Conservation (phyloP, 2,888 invertebrate species). For the Priocnemis perturbator region DNA sequence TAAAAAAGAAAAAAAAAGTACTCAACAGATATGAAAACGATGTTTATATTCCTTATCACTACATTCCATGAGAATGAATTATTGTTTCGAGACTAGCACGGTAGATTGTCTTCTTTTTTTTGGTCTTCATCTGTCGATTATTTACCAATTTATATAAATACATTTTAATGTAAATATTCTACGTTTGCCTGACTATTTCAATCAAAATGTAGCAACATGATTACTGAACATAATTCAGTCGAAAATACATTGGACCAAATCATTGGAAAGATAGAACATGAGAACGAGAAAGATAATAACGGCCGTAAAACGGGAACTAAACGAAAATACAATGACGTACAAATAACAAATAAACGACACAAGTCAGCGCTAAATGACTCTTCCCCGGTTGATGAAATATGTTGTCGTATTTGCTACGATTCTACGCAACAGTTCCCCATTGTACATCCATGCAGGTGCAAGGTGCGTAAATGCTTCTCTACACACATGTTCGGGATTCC, state of each 20-base stretch:
- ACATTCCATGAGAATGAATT: too few relatives aligned
- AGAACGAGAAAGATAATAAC: constrained; percentile 9
- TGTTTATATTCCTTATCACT: too few relatives aligned
- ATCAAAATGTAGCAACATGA: constrained; percentile 40
- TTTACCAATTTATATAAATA: neutral
- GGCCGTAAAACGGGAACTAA: constrained; percentile 12
- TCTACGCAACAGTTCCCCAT: constrained; percentile 74
- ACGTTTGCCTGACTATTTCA: neutral
- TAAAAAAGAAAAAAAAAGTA: neutral
- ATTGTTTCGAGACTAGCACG: too few relatives aligned
- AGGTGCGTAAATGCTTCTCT: constrained; percentile 65
- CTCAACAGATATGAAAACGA: neutral
- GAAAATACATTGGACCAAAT: constrained; percentile 53
- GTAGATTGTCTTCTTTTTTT: constrained; percentile 12
- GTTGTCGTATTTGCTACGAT: constrained; percentile 77
- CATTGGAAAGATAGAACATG: constrained; percentile 47
- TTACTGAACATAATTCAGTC: constrained; percentile 43
- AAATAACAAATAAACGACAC: constrained; percentile 19
- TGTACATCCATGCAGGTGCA: constrained; percentile 77
- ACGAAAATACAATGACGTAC: constrained; percentile 25
- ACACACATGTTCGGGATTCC: neutral
- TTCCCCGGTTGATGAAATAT: constrained; percentile 41
- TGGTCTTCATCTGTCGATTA: constrained; percentile 22
- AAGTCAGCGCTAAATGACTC: constrained; percentile 28
- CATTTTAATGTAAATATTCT: neutral